Base-by-base conservation (phyloP, 2,797 vertebrate species). In the Leptatherina wallacei region DNA sequence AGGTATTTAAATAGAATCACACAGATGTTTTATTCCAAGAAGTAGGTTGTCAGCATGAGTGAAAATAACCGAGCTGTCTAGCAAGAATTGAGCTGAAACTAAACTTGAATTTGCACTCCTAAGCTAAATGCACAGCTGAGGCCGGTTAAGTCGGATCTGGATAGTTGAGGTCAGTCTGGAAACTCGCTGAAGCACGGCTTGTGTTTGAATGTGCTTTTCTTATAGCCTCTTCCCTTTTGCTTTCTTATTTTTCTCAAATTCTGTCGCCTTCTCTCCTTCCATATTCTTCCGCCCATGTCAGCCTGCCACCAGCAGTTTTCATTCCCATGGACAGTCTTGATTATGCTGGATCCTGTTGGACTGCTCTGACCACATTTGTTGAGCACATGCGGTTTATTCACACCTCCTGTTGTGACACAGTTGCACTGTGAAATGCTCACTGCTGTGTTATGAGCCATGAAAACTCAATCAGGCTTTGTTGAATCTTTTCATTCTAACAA, bases 21-120 rank as follows among this genome's bases (percentile, higher is more conserved):
- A 76, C 67, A 71, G 61, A 82, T 74, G 55, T 65, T 72, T 77
- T 86, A 82, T 91, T 90, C 89, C 54, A 51, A 85, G 88, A 82
- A 83, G 56, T 77, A 64, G 73, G 68, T 75, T 83, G 63, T 82
- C 70, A 83, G 77, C 80, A 61, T 69, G 47, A 81, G 64, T 44
- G 56, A 58, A 82, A 91, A 76, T 82, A 72, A 70, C 47, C 13
- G 56, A 27, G 44, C 36, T 20, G 29, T 14, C 9, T 56, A 3
- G 2, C 51, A 60, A 64, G 22, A 56, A 66, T 72, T 83, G 7
- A 61, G 60, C 51, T 33, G 47, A 55, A 73, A 38, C 9, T 54
- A 55, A 72, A 78, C 49, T 2, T 47, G 7, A 69, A 56, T 67
- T 61, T 13, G 10, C 24, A 69, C 35, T 73, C 59, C 68, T 13